phyloP scores from a whole-genome alignment of 37 sponge, comb jelly and placozoan genomes.

The Theonella swinhoei region DNA sequence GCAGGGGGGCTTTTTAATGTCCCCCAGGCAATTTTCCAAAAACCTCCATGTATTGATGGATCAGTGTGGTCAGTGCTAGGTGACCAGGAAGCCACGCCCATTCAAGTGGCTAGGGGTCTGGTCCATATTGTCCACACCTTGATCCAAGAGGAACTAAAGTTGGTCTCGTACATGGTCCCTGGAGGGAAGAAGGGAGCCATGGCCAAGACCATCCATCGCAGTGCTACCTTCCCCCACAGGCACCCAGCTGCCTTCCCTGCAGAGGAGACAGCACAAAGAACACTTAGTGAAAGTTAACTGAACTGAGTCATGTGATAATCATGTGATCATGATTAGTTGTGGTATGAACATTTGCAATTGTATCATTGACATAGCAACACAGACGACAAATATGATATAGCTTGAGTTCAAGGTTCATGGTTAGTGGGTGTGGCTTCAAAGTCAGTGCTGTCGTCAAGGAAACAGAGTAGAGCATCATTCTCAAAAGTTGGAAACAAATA shows the following conservation, averaged over 20 bases:
- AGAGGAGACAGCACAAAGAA: not conserved
- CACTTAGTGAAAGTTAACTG: not conserved
- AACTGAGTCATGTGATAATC: not conserved
- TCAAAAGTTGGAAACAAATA: constrained; percentile 82
- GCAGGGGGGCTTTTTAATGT: constrained; percentile 76
- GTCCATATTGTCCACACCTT: constrained; percentile 41
- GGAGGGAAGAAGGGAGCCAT: not conserved
- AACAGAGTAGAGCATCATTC: constrained; percentile 70
- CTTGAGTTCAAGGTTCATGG: too few species aligned
- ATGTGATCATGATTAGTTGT: not conserved
- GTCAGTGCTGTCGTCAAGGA: constrained; percentile 42
- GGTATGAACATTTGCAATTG: too few species aligned
- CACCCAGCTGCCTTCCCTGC: not conserved
- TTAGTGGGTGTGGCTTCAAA: too few species aligned
- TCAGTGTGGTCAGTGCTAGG: constrained; percentile 72
- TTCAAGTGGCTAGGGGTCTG: constrained; percentile 50
- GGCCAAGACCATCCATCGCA: not conserved
- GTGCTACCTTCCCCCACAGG: not conserved
- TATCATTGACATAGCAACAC: too few species aligned
- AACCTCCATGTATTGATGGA: constrained; percentile 58
- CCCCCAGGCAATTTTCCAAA: constrained; percentile 51
- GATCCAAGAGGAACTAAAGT: not conserved
- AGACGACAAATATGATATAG: too few species aligned
- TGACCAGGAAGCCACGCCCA: constrained; percentile 39
- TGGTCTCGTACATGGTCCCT: too few species aligned